Evolutionary conservation across 2,888 invertebrate genomes (phyloP).

Genomic region (Dexiosoma caninum): DNA sequence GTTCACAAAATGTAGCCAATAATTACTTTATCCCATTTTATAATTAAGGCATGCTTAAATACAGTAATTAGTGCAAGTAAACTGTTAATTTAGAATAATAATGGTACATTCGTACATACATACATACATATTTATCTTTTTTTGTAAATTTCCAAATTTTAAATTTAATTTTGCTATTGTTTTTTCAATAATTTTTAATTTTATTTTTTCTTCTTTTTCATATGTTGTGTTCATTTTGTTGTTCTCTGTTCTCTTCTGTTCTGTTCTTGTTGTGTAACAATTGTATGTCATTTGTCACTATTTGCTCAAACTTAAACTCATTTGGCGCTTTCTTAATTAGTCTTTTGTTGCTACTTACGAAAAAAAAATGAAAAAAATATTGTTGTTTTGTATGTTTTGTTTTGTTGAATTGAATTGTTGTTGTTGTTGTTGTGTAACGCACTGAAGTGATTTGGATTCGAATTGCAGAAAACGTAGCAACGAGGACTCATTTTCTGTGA

Average conservation of each 20-base stretch:
- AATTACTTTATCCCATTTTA: not conserved
- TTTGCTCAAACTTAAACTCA: constrained; percentile 37
- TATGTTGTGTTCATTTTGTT: constrained; percentile 51
- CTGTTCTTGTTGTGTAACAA: constrained; percentile 51
- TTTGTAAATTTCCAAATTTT: constrained; percentile 40
- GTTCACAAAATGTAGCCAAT: not conserved
- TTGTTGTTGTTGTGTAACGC: constrained; percentile 71
- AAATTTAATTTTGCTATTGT: constrained; percentile 30
- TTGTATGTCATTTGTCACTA: constrained; percentile 42
- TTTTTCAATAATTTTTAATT: constrained; percentile 51
- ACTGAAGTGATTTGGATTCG: constrained; percentile 78
- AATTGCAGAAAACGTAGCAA: constrained; percentile 85
- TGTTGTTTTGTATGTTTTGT: constrained; percentile 58
- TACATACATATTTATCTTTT: too few species aligned
- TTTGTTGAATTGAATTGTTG: constrained; percentile 57
- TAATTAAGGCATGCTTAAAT: constrained; percentile 48
- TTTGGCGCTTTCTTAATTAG: constrained; percentile 47
- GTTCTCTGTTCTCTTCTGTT: too few species aligned
- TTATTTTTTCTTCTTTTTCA: constrained; percentile 59
- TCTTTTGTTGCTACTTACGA: constrained; percentile 55
- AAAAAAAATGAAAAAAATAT: constrained; percentile 49
- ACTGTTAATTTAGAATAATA: not conserved
- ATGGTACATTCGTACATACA: not conserved
- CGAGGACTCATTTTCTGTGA: constrained; percentile 91
- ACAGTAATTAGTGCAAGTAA: not conserved